A percentile compares a stretch with the other conserved stretches of the same genome.
These are phyloP conservation scores for Aelia acuminata DNA, from an alignment of 2,888 invertebrate genomes.

Conservation along the genomic window DNA sequence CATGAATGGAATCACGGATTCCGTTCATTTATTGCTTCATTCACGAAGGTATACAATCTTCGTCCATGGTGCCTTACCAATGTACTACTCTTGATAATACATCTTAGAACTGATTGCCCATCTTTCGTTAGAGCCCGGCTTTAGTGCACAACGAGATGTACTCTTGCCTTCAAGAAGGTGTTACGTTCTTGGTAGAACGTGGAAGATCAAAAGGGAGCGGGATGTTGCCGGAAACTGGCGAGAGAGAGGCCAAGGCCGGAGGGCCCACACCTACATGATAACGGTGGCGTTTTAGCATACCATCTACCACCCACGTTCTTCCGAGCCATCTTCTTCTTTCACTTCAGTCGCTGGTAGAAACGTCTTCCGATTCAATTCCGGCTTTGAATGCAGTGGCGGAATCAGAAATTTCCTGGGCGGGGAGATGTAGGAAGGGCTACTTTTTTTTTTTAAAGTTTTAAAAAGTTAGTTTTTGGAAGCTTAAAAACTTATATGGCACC, in stretches of 20 bases:
- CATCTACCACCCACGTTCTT: background rate
- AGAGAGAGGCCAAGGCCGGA: background rate
- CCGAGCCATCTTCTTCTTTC: background rate
- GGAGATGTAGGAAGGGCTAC: no score
- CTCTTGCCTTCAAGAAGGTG: background rate
- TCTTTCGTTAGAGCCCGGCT: background rate
- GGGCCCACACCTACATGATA: constrained; percentile 11
- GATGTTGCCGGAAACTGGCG: constrained; percentile 5
- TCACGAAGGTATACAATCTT: background rate
- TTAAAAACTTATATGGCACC: no score
- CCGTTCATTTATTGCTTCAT: background rate
- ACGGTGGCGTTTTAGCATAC: constrained; percentile 32
- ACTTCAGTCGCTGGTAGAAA: background rate
- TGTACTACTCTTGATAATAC: background rate
- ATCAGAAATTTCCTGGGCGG: no score
- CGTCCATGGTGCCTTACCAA: background rate
- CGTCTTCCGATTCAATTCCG: background rate
- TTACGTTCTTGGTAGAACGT: no score
- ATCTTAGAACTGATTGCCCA: background rate
- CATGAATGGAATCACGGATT: constrained; percentile 36
- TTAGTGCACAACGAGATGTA: background rate
- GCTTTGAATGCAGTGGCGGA: background rate
- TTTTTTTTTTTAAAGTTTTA: no score
- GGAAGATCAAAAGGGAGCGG: background rate
- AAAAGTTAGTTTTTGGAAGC: no score